A percentile compares a stretch with the other conserved stretches of the same genome.
phyloP scores from a whole-genome alignment of 2,888 invertebrate genomes.

The Eupithecia vulgata region DNA sequence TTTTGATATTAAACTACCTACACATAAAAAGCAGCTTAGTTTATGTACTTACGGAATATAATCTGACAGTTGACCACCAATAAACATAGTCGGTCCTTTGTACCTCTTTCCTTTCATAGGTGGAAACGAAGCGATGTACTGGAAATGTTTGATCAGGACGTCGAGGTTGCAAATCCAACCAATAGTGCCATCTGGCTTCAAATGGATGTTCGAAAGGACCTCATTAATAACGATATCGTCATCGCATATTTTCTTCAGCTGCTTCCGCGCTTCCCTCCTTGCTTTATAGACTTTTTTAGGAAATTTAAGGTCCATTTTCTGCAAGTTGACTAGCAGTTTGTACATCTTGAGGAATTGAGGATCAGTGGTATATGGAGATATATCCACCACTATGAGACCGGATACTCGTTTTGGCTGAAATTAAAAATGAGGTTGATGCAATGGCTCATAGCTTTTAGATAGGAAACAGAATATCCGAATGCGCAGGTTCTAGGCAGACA shows the following conservation, averaged over 20 bases:
- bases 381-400: constrained; percentile 87
- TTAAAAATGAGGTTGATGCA: not conserved
- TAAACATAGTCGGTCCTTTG: constrained; percentile 89
- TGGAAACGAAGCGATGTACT: constrained; percentile 86
- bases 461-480: not conserved
- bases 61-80: constrained; percentile 92
- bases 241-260: constrained; percentile 53
- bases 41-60: constrained; percentile 86
- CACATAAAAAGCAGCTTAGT: not conserved
- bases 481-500: too few relatives aligned
- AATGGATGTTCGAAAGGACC: constrained; percentile 77
- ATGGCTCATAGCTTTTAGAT: not conserved
- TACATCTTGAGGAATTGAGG: constrained; percentile 79
- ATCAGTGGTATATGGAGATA: constrained; percentile 84
- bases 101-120: constrained; percentile 66
- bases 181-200: constrained; percentile 67
- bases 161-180: constrained; percentile 92
- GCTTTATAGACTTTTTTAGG: constrained; percentile 55
- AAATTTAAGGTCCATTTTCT: constrained; percentile 56
- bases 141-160: constrained; percentile 85
- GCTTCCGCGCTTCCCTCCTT: constrained; percentile 52
- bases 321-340: constrained; percentile 82
- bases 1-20: not conserved
- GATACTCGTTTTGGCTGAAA: constrained; percentile 82
- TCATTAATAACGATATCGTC: constrained; percentile 85